phyloP scores from a whole-genome alignment of 2,113 vertebrate genomes.

The Nycticryphes semicollaris region DNA sequence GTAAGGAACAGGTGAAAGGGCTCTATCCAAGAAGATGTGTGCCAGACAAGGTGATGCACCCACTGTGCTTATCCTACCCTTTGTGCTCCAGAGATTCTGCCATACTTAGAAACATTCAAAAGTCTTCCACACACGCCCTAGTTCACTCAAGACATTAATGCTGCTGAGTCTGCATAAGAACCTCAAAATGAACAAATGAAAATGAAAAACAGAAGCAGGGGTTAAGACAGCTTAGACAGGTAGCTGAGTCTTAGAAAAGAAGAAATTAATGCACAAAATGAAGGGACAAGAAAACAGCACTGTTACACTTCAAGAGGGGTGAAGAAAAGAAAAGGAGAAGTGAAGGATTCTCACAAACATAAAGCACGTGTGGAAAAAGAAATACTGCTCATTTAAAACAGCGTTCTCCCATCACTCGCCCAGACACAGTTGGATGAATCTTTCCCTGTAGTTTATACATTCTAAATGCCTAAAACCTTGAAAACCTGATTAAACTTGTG shows the following conservation, averaged over 20 bases:
- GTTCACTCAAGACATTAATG: not conserved
- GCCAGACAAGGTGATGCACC: not conserved
- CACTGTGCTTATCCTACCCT: not conserved
- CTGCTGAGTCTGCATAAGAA: not conserved
- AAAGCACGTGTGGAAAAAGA: not conserved
- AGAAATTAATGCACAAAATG: not conserved
- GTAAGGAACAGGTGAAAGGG: not conserved
- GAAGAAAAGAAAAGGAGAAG: not conserved
- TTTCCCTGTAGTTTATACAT: not conserved
- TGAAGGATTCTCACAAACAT: not conserved
- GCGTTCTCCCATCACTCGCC: not conserved
- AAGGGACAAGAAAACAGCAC: not conserved
- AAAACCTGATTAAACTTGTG: not conserved
- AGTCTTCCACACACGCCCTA: not conserved
- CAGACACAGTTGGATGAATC: rapidly evolving
- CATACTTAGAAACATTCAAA: not conserved
- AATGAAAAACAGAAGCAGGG: not conserved
- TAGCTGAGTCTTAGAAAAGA: not conserved
- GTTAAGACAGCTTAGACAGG: not conserved
- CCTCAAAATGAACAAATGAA: not conserved
- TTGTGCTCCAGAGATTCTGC: not conserved
- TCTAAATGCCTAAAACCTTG: not conserved
- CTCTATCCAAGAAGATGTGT: not conserved
- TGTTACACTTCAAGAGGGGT: not conserved
- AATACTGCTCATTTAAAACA: not conserved